Evolutionary conservation across 2,888 invertebrate genomes (phyloP), one percentile per base, ranked within the genome.

Genomic region (Callimorpha dominula): DNA sequence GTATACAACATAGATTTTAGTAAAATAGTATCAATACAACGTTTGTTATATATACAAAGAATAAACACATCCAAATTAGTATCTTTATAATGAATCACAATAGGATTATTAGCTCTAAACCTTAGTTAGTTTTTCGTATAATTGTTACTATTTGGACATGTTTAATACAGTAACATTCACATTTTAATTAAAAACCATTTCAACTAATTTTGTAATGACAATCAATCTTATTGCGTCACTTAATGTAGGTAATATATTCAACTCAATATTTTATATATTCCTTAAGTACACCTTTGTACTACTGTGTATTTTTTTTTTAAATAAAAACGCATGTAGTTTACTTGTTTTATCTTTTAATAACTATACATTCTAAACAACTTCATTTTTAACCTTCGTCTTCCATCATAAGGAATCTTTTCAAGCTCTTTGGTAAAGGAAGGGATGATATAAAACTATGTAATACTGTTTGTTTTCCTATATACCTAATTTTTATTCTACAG

Each of bases 361-460:
- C 65, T 72, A 68, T 70, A 64, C 63, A 68, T 73, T 70, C 65
- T 54, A 54, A 60, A 40, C n/a, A 49, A 64, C 2, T 43, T 40
- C 76, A 79, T 69, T 67, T 15, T 20, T n/a, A 74, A 78, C 88
- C 88, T 85, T 91, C 93, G 79, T 96, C 94, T 88, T 97, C 96
- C 89, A 97, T 94, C 91, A 96, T 94, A 73, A 97, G 92, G 90
- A 95, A 97, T 78, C 89, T 92, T 86, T 96, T 96, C 82, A 97
- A 91, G 79, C 93, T 89, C 73, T 90, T 91, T 63, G 97, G 97
- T 88, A 97, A 88, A 72, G 96, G 96, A 78, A 97, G 92, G 75
- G 90, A 87, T 60, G 81, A 76, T 72, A 95, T 85, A 84, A 89
- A 94, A 65, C 79, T 81, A 82, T 89, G 91, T 78, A 97, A 91